These are phyloP conservation scores for Eubucco bourcierii DNA, from an alignment of 2,113 vertebrate genomes.

Conservation along the genomic window DNA sequence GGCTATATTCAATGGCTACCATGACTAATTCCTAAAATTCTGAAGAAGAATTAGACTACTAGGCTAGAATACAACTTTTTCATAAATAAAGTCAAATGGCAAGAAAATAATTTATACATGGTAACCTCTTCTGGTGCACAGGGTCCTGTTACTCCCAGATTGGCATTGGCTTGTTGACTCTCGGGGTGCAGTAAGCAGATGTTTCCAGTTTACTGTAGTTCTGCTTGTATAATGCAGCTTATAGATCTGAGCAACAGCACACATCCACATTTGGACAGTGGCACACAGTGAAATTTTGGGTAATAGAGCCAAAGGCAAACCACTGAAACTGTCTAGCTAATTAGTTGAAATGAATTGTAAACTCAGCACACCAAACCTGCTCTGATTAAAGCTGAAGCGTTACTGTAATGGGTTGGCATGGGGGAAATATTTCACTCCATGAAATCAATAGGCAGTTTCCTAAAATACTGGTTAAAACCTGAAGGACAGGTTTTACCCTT, in stretches of 20 bases:
- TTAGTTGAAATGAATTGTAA: conserved; percentile 6
- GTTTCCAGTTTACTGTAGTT: background rate
- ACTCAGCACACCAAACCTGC: background rate
- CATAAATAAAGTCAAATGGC: background rate
- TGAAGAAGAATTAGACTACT: background rate
- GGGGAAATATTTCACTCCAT: conserved; percentile 1
- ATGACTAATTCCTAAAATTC: background rate
- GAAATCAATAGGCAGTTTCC: conserved; percentile 26
- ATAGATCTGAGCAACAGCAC: background rate
- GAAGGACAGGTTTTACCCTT: background rate
- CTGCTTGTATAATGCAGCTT: background rate
- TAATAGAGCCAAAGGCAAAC: background rate
- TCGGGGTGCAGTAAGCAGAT: background rate
- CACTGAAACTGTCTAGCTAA: background rate
- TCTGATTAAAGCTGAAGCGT: background rate
- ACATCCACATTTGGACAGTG: background rate
- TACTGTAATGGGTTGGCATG: background rate
- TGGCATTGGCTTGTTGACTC: background rate
- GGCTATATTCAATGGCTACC: background rate
- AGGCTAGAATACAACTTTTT: background rate
- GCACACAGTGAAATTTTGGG: background rate
- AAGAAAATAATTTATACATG: background rate
- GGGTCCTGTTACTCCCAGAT: background rate
- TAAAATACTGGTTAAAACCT: background rate
- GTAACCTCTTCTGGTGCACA: background rate